phyloP scores from a whole-genome alignment of 2,888 invertebrate species.

The Tanytarsus gracilentus region DNA sequence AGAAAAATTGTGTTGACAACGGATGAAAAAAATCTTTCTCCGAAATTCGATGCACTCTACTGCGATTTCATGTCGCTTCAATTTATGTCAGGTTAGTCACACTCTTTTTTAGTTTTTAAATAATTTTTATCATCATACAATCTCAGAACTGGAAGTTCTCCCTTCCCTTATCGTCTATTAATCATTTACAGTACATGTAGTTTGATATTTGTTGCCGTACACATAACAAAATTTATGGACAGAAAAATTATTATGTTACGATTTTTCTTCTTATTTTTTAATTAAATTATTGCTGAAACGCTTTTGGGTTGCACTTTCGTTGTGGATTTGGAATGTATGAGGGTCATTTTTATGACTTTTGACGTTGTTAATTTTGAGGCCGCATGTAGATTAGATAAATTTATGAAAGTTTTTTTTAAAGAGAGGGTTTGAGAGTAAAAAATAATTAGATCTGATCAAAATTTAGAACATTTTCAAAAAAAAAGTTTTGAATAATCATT shows the following conservation, averaged over 20 bases:
- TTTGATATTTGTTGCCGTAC: background rate
- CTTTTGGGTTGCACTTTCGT: too few species aligned
- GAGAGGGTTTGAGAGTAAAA: too few species aligned
- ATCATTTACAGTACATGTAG: slow-evolving; percentile 10
- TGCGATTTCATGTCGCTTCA: background rate
- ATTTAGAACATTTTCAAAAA: too few species aligned
- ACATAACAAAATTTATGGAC: background rate
- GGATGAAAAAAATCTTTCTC: background rate
- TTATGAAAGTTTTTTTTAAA: too few species aligned
- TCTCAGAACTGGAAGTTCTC: background rate
- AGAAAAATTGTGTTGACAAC: background rate
- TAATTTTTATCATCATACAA: background rate
- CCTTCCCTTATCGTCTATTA: background rate
- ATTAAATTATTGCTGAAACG: background rate
- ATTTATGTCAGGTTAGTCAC: slow-evolving; percentile 28
- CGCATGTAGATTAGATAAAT: too few species aligned
- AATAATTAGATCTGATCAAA: too few species aligned
- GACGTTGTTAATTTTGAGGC: too few species aligned
- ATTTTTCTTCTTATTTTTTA: slow-evolving; percentile 3
- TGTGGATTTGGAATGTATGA: too few species aligned
- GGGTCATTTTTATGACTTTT: too few species aligned
- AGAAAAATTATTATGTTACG: slow-evolving; percentile 8
- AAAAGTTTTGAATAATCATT: too few species aligned
- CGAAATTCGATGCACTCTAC: background rate
- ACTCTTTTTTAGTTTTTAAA: slow-evolving; percentile 3